phyloP scores from a whole-genome alignment of 2,797 vertebrate genomes.

The Loriculus beryllinus region DNA sequence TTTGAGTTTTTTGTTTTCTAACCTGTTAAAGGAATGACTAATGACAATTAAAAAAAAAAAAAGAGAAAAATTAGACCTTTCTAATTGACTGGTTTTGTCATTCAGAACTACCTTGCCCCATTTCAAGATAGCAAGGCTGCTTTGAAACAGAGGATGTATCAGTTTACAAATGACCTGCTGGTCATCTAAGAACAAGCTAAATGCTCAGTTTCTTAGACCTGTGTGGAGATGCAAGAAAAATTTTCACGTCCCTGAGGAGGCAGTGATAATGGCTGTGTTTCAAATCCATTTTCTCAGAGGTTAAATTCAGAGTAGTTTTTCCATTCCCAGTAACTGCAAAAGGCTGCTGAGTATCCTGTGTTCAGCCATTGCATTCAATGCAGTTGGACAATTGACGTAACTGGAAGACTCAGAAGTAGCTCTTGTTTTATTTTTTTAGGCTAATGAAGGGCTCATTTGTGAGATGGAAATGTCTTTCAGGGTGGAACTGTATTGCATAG shows the following conservation, averaged over 20 bases:
- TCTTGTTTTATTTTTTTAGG: not conserved
- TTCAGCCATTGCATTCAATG: accelerated
- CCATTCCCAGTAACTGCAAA: not conserved
- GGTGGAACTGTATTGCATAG: not conserved
- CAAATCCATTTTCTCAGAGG: not conserved
- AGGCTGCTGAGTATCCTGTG: not conserved
- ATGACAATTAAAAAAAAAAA: constrained; percentile 77
- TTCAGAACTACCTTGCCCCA: constrained; percentile 7
- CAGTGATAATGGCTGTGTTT: not conserved
- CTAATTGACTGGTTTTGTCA: constrained; percentile 69
- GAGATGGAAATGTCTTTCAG: not conserved
- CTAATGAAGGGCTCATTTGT: not conserved
- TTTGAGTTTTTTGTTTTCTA: constrained; percentile 81
- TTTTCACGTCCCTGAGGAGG: not conserved
- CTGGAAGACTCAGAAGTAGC: not conserved
- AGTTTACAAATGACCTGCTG: not conserved
- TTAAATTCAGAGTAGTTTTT: not conserved
- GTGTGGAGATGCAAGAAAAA: not conserved
- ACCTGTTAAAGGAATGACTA: constrained; percentile 81
- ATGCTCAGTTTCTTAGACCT: not conserved
- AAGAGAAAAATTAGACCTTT: constrained; percentile 77
- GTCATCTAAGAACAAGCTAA: not conserved
- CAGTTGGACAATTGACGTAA: not conserved
- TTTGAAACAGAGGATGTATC: not conserved
- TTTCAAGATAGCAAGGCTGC: not conserved